Evolutionary conservation across 2,113 vertebrate genomes (phyloP).

Genomic region (Regulus satrapa): DNA sequence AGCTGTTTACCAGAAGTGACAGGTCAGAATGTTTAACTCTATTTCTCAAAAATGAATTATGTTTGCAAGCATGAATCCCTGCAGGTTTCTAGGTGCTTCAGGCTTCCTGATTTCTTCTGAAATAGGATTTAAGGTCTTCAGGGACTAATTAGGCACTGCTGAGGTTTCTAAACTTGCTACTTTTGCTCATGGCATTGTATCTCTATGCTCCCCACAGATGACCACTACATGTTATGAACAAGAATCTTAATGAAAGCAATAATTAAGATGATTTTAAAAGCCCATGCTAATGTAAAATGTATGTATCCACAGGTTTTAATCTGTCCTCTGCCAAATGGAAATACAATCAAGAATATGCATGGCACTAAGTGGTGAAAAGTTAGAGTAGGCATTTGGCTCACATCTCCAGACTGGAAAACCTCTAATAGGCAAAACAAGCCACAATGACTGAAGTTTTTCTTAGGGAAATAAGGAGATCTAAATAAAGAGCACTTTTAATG

Average conservation of each 20-base stretch:
- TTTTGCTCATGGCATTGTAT: not conserved
- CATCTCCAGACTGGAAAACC: not conserved
- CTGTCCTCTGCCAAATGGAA: not conserved
- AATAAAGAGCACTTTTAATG: not conserved
- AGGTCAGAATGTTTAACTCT: not conserved
- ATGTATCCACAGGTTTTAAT: not conserved
- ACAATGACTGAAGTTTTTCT: not conserved
- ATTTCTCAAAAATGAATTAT: not conserved
- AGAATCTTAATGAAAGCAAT: not conserved
- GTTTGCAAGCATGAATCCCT: not conserved
- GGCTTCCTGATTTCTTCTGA: not conserved
- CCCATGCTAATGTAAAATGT: not conserved
- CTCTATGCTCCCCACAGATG: not conserved
- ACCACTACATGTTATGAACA: not conserved
- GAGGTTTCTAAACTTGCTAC: not conserved
- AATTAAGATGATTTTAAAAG: not conserved
- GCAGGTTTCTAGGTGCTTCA: not conserved
- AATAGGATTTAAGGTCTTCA: not conserved
- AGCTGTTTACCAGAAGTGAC: not conserved
- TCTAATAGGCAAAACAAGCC: not conserved
- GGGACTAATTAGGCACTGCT: not conserved
- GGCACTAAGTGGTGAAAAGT: not conserved
- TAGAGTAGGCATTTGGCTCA: not conserved
- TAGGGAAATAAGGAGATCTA: not conserved
- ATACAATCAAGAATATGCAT: not conserved